Base-by-base conservation (phyloP, 37 sponge, comb jelly and placozoan genomes). In the Geodia barretti region DNA sequence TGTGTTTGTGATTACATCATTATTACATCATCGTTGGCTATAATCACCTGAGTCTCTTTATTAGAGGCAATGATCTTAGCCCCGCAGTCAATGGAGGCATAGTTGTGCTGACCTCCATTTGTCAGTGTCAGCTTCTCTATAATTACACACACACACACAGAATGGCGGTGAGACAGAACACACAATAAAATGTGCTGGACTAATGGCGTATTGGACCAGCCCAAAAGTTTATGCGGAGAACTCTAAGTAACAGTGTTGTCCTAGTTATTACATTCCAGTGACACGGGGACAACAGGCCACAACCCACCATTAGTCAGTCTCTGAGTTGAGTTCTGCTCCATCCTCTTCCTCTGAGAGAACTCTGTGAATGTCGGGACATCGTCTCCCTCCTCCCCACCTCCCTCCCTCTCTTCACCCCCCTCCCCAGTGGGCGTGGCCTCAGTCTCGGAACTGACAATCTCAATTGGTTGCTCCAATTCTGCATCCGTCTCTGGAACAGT, bases 11-110 rank as follows among this genome's bases (percentile, higher is more conserved):
- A 17, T 7, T 47, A 14, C 14, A 14, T 17, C 7, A 14, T 47
- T 47, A 47, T 11, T 3, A 74, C 26, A 37, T 8, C 62, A 31
- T 33, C 61, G 11, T 20, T 7, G 21, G 29, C 41, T 73, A 19
- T 4, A 17, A 26, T n/a, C n/a, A 92, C 93, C 70, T 79, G 62
- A 4, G 93, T 82, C 66, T 94, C 90, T 4, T 68, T 61, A 64
- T 94, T 97, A 21, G 84, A 73, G 7, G 39, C 76, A 1, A 94
- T 76, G 42, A 97, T 87, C 60, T 95, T 93, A 38, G 95, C 95
- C n/a, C 97, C 97, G 81, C 97, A 97, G 59, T 94, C 95, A 21
- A 83, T 31, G 26, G 96, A 92, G 17, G 97, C 97, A 78, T 89
- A 97, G 78, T 97, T 97, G 38, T 92, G 87, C 58, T 58, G 64